Percentiles rank a stretch among this genome's conserved stretches.
phyloP scores from a whole-genome alignment of 2,888 invertebrate genomes.

The Drosophila emarginata region DNA sequence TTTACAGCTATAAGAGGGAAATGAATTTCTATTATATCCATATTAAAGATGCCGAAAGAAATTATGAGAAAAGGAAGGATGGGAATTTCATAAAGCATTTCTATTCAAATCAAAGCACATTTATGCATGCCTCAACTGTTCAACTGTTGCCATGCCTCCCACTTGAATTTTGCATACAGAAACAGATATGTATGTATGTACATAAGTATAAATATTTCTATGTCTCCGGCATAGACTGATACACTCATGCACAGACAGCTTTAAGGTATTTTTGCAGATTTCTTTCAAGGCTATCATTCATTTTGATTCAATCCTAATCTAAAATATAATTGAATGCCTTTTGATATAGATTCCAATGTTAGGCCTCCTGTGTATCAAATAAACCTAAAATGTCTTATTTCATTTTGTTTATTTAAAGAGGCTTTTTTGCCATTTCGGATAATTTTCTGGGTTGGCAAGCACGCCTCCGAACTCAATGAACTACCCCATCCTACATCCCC shows the following conservation, averaged over 20 bases:
- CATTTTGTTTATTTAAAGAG: constrained; percentile 5
- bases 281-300: constrained; percentile 35
- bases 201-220: too few species aligned
- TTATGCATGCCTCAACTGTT: constrained; percentile 1
- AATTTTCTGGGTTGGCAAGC: constrained; percentile 28
- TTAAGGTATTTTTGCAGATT: constrained; percentile 14
- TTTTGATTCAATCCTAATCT: constrained; percentile 55
- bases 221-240: neutral
- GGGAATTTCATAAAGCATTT: neutral
- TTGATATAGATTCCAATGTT: constrained; percentile 2
- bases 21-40: constrained; percentile 9
- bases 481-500: constrained; percentile 14
- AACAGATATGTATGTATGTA: neutral
- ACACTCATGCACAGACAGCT: neutral
- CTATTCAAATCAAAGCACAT: constrained; percentile 1
- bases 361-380: constrained; percentile 8
- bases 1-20: constrained; percentile 10
- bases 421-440: constrained; percentile 18
- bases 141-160: constrained; percentile 2
- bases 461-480: neutral
- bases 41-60: neutral
- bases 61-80: neutral
- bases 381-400: constrained; percentile 13
- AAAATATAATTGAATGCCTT: constrained; percentile 56
- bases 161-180: neutral